A percentile compares a stretch with the other conserved stretches of the same genome.
phyloP scores from a whole-genome alignment of 2,888 invertebrate genomes.

The Perizoma flavofasciatum region DNA sequence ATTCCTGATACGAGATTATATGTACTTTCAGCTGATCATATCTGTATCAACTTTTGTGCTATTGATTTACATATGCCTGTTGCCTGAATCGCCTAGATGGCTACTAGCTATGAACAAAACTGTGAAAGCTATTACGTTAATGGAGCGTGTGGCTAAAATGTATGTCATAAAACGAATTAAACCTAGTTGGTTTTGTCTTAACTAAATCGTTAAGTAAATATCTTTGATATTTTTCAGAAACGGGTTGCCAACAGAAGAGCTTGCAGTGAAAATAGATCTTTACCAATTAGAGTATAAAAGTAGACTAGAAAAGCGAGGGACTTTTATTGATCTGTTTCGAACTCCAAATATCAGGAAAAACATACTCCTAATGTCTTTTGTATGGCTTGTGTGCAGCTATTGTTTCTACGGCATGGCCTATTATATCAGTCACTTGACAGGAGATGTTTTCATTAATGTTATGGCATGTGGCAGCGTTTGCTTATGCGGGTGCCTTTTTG shows the following conservation, averaged over 20 bases:
- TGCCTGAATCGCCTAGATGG: conserved; percentile 93
- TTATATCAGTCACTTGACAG: conserved; percentile 89
- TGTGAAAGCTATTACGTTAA: conserved; percentile 83
- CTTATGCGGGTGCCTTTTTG: conserved; percentile 81
- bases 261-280: conserved; percentile 64
- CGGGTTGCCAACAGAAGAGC: conserved; percentile 66
- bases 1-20: conserved; percentile 86
- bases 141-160: conserved; percentile 85
- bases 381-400: conserved; percentile 91
- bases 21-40: conserved; percentile 85
- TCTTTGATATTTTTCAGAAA: conserved; percentile 55
- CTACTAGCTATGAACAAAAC: conserved; percentile 86
- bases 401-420: conserved; percentile 90
- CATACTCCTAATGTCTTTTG: conserved; percentile 87
- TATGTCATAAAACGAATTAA: conserved; percentile 43
- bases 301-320: conserved; percentile 61
- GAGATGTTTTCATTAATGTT: conserved; percentile 91
- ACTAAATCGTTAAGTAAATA: not conserved
- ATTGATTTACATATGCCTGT: conserved; percentile 86
- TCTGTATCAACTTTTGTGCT: conserved; percentile 83
- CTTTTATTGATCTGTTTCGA: conserved; percentile 85
- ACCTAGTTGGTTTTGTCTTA: no score
- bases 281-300: conserved; percentile 52
- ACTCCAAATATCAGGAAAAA: conserved; percentile 87
- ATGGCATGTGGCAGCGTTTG: conserved; percentile 87